Evolutionary conservation across 2,888 invertebrate genomes (phyloP).

Genomic region (Meiosimyza decipiens): DNA sequence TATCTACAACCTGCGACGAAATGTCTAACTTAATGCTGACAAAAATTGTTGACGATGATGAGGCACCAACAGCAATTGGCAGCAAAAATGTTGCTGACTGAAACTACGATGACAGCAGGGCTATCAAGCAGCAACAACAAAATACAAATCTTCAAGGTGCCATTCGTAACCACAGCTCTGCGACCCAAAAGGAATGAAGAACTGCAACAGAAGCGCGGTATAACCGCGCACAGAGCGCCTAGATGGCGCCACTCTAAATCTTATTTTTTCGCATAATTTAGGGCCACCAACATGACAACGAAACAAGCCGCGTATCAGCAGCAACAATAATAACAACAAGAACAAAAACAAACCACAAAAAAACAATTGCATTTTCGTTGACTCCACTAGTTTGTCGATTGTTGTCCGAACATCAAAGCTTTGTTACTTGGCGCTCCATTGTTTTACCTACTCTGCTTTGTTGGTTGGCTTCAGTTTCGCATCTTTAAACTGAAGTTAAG

Average conservation of each 20-base stretch:
- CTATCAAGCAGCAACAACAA: neutral
- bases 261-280: constrained; percentile 39
- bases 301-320: constrained; percentile 33
- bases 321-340: constrained; percentile 20
- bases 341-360: constrained; percentile 1
- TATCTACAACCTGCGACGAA: neutral
- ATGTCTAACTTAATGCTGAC: constrained; percentile 19
- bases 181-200: neutral
- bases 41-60: constrained; percentile 12
- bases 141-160: neutral
- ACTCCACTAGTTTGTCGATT: constrained; percentile 30
- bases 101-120: neutral
- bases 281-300: constrained; percentile 39
- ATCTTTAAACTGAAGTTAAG: too few relatives aligned
- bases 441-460: constrained; percentile 21
- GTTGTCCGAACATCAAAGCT: constrained; percentile 35
- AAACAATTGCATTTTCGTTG: constrained; percentile 29
- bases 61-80: neutral
- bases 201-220: constrained; percentile 28
- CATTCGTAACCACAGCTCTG: neutral
- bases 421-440: constrained; percentile 27
- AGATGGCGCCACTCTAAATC: constrained; percentile 41
- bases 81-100: too few relatives aligned
- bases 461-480: too few relatives aligned
- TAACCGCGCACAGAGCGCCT: constrained; percentile 17